Base-by-base conservation (phyloP, 2,797 vertebrate species). In the Semaprochilodus insignis region DNA sequence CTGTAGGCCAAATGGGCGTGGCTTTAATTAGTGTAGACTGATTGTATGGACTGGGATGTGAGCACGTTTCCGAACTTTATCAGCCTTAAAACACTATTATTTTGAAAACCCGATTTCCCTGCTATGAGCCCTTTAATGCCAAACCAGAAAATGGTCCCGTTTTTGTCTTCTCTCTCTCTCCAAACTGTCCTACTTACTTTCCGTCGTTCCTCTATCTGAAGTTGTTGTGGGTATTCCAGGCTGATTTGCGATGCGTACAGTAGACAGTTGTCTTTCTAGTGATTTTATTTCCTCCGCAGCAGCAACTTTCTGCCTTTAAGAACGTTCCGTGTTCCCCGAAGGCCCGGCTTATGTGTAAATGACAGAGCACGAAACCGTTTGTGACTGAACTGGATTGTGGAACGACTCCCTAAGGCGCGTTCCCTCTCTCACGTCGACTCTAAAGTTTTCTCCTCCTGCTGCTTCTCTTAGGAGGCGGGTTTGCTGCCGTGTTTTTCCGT, bases 321-420 rank as follows among this genome's bases (percentile, higher is more conserved):
- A 16, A 11, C 17, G 66, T 19, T 27, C 36, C 2, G 16, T 17
- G 31, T 17, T 62, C 66, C 81, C 74, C 36, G 19, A 77, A 77
- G 74, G 66, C 40, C 19, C 25, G 31, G 40, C 57, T 71, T 71
- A 63, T 77, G 66, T 72, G 62, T 71, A 78, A 69, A 69, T 67
- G 79, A 81, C 79, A 82, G 59, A 3, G 44, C 67, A 73, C 25
- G 79, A 72, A 79, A 78, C 60, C 59, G 40, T 70, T 69, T 74
- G 69, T 81, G 69, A 85, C 79, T 71, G 55, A 78, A 44, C 74
- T 27, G 27, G 81, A 86, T 80, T 69, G 67, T 77, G 52, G 59
- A 78, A 54, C 36, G 65, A 60, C 66, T 77, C 74, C 81, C 81
- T 19, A 40, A 77, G 66, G 81, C 80, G n/a, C 13, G 8, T 57